Percentiles rank a stretch among this genome's conserved stretches.
Evolutionary conservation across 2,888 invertebrate genomes (phyloP).

Genomic region (Calameuta idolon): DNA sequence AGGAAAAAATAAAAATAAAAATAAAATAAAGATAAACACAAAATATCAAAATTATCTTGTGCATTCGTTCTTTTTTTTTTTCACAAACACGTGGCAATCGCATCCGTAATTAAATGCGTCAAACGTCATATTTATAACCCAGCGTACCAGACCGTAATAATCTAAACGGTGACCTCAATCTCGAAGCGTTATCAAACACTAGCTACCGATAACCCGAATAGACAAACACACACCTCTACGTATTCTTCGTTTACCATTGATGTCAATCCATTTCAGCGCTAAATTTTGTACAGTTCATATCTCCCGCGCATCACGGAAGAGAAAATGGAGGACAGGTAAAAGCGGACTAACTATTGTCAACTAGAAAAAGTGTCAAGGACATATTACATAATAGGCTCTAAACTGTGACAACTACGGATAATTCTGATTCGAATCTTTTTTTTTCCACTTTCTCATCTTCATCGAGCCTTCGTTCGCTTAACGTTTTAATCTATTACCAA

Average conservation of each 20-base stretch:
- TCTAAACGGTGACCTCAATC: slow-evolving; percentile 44
- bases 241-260: slow-evolving; percentile 23
- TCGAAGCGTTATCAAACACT: slow-evolving; percentile 55
- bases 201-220: slow-evolving; percentile 36
- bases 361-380: neutral
- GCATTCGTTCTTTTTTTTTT: neutral
- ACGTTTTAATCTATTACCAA: neutral
- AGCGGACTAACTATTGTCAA: neutral
- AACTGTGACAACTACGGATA: neutral
- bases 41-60: neutral
- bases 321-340: neutral
- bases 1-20: neutral
- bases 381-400: neutral
- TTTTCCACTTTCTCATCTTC: neutral
- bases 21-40: neutral
- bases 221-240: slow-evolving; percentile 40
- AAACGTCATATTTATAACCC: slow-evolving; percentile 41
- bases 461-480: neutral
- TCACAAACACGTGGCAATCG: neutral
- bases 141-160: slow-evolving; percentile 65
- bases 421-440: neutral
- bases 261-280: slow-evolving; percentile 29
- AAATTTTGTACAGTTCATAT: slow-evolving; percentile 48
- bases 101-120: neutral
- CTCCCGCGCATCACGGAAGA: slow-evolving; percentile 11